Percentiles rank a stretch among this genome's conserved stretches.
Evolutionary conservation across 2,888 invertebrate genomes (phyloP).

Genomic region (Colletes collaris): DNA sequence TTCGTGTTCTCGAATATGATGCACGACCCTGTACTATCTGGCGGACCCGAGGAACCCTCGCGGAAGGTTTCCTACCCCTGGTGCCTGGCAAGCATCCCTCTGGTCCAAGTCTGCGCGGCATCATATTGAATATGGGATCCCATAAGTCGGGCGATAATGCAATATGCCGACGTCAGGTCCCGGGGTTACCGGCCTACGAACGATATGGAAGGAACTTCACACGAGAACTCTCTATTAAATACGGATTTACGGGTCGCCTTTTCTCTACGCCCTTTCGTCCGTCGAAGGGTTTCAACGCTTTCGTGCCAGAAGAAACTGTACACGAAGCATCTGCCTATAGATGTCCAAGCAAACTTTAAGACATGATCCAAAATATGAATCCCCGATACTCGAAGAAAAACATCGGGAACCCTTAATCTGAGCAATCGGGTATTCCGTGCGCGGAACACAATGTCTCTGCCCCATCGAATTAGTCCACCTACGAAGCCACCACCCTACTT

Average conservation of each 20-base stretch:
- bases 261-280: background rate
- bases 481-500: too few species aligned
- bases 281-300: background rate
- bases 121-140: constrained; percentile 78
- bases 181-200: constrained; percentile 59
- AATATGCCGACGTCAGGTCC: constrained; percentile 79
- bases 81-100: constrained; percentile 30
- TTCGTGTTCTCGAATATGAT: constrained; percentile 29
- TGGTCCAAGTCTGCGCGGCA: constrained; percentile 38
- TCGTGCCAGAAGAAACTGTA: too few species aligned
- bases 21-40: constrained; percentile 3
- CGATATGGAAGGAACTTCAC: constrained; percentile 54
- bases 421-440: too few species aligned
- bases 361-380: too few species aligned
- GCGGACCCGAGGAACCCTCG: constrained; percentile 21
- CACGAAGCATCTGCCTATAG: too few species aligned
- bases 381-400: too few species aligned
- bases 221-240: constrained; percentile 76
- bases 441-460: too few species aligned
- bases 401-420: too few species aligned
- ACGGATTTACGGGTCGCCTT: constrained; percentile 66
- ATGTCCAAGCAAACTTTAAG: too few species aligned
- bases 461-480: too few species aligned
- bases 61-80: constrained; percentile 16
- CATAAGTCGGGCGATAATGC: constrained; percentile 78